Evolutionary conservation across 2,113 vertebrate species (phyloP).

Genomic region (Piaya cayana): DNA sequence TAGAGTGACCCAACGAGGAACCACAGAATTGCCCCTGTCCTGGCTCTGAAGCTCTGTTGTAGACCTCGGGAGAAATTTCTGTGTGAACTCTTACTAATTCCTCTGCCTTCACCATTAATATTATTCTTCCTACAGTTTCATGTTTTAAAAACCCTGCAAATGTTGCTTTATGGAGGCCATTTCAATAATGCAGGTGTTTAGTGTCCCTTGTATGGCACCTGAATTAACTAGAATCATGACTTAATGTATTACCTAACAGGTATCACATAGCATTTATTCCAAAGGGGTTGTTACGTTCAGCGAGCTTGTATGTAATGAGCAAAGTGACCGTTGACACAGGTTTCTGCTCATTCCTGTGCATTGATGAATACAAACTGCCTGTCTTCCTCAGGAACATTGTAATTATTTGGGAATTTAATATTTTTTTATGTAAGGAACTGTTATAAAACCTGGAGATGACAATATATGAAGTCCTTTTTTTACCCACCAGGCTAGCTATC

Average conservation of each 20-base stretch:
- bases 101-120: not conserved
- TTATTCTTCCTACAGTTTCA: not conserved
- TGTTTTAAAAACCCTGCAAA: not conserved
- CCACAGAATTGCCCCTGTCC: not conserved
- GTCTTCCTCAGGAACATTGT: not conserved
- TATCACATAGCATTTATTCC: not conserved
- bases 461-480: not conserved
- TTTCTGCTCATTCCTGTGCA: not conserved
- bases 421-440: not conserved
- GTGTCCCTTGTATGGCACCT: not conserved
- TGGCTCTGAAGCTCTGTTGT: not conserved
- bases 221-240: not conserved
- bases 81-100: not conserved
- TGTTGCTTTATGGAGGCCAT: not conserved
- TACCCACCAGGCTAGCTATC: not conserved
- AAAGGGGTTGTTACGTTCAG: not conserved
- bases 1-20: not conserved
- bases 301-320: not conserved
- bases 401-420: not conserved
- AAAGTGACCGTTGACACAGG: not conserved
- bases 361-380: not conserved
- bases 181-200: not conserved
- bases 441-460: not conserved
- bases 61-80: not conserved
- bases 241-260: not conserved